Base-by-base conservation (phyloP, 2,888 invertebrate species). In the Candidula unifasciata region DNA sequence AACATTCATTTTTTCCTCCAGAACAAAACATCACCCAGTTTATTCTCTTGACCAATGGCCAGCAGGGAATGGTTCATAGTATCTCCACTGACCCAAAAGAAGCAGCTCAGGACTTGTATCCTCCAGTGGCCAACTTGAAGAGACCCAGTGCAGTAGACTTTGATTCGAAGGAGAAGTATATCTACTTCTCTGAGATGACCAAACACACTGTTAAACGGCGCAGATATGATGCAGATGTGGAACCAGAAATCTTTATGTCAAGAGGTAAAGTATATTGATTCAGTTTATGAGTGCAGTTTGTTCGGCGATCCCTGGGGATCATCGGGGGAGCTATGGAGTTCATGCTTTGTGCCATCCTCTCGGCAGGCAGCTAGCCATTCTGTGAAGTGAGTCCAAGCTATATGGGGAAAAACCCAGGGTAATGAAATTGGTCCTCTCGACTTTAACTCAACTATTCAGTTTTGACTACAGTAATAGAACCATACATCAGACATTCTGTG, bases 1-100 rank as follows among this genome's bases (percentile, higher is more conserved):
- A n/a, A n/a, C n/a, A n/a, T n/a, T n/a, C n/a, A n/a, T n/a, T 60
- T 27, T 6, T 71, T 1, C n/a, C 86, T 89, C 21, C 93, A 95
- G 95, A 95, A 80, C 95, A 95, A 89, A 95, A 95, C 83, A 94
- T 95, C 90, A 94, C 95, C 84, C 95, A 95, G 88, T 97, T 96
- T 94, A 93, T 97, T 76, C 92, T 96, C 30, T 95, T 96, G 90
- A 95, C 95, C 24, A 96, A 95, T 93, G 95, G 95, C 85, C 94
- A 95, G 87, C 96, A 97, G 86, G 95, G 96, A 33, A 95, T 96
- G 93, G 96, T 97, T 88, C 95, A 96, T 91, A 96, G 96, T 71
- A 95, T 97, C 87, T 93, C 94, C 24, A 88, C 94, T 87, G 89
- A 91, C 74, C 81, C 89, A 35, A 86, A 88, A 37, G 88, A 86